Conservation (phyloP, 1,140 invertebrate species). For the Neuroterus valhalla region DNA sequence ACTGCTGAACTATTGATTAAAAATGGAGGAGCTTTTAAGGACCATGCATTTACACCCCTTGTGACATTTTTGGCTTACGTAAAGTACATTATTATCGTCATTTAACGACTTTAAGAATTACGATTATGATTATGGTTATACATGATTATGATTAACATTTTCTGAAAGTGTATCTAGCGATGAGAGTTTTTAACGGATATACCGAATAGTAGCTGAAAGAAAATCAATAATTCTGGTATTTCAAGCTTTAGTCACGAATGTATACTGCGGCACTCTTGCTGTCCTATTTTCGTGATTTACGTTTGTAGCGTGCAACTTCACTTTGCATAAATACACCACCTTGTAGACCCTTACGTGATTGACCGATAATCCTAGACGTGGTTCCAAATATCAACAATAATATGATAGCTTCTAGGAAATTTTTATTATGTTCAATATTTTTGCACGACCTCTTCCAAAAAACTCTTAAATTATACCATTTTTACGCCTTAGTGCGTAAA, state of each 20-base stretch:
- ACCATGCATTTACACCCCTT: not conserved
- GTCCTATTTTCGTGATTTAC: conserved; percentile 52
- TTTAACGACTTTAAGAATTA: no score
- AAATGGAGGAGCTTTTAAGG: conserved; percentile 26
- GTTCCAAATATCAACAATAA: not conserved
- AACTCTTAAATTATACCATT: no score
- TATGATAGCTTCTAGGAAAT: not conserved
- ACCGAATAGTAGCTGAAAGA: conserved; percentile 43
- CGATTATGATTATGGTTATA: not conserved
- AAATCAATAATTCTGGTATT: conserved; percentile 51
- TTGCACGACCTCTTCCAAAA: no score
- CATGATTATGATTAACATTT: not conserved
- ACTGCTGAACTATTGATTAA: conserved; percentile 8
- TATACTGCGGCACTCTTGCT: conserved; percentile 39
- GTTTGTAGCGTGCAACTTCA: conserved; percentile 46
- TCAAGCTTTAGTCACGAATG: conserved; percentile 48
- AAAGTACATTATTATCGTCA: not conserved
- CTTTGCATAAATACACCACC: conserved; percentile 39
- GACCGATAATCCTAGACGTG: not conserved
- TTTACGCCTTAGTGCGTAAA: no score
- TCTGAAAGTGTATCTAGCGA: conserved; percentile 40
- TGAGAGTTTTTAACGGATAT: conserved; percentile 44
- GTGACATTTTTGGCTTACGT: not conserved
- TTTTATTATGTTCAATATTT: no score
- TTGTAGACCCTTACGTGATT: not conserved